phyloP scores from a whole-genome alignment of 1,140 invertebrate genomes.

The Cyclina sinensis region DNA sequence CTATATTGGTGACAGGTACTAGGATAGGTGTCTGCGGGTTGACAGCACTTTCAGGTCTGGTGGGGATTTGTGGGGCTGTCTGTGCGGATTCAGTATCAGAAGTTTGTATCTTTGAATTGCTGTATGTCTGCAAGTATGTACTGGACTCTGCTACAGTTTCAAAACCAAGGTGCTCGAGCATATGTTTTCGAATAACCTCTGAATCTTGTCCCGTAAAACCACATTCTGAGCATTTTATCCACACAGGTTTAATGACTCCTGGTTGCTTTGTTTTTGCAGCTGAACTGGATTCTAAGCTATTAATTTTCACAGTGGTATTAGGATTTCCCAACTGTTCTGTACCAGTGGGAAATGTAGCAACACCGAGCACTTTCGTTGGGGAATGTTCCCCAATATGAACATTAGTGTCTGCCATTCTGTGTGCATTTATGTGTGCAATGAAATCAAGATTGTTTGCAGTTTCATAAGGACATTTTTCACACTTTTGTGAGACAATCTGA shows the following conservation, averaged over 20 bases:
- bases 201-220: slow-evolving; percentile 80
- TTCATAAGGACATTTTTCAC: slow-evolving; percentile 61
- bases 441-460: slow-evolving; percentile 54
- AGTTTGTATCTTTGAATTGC: neutral
- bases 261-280: slow-evolving; percentile 5
- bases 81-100: neutral
- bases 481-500: slow-evolving; percentile 58
- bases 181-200: slow-evolving; percentile 80
- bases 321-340: neutral
- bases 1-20: slow-evolving; percentile 56
- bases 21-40: slow-evolving; percentile 53
- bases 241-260: slow-evolving; percentile 61
- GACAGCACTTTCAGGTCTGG: slow-evolving; percentile 65
- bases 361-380: slow-evolving; percentile 35
- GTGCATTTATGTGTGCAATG: slow-evolving; percentile 42
- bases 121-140: neutral
- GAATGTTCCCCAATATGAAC: slow-evolving; percentile 42
- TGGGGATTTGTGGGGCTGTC: slow-evolving; percentile 9
- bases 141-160: neutral
- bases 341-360: slow-evolving; percentile 33
- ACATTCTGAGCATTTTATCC: slow-evolving; percentile 85
- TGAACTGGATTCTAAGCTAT: neutral
- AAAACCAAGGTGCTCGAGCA: slow-evolving; percentile 69
- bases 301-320: slow-evolving; percentile 43
- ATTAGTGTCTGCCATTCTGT: slow-evolving; percentile 27